phyloP scores from a whole-genome alignment of 2,797 vertebrate species.

The Bradypodion pumilum region DNA sequence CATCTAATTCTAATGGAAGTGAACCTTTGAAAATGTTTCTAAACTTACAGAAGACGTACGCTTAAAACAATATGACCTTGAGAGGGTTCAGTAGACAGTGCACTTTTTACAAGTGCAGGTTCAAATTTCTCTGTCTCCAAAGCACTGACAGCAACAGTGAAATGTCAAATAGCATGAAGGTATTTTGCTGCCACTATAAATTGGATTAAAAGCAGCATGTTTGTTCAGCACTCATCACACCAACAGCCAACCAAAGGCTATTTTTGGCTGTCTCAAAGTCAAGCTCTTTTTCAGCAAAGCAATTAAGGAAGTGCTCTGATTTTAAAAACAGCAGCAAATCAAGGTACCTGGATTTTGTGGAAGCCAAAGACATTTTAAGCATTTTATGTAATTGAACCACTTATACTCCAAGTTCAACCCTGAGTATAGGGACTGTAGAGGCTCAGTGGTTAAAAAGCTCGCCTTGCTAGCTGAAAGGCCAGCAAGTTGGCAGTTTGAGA shows the following conservation, averaged over 20 bases:
- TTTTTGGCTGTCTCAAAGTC: slow-evolving; percentile 25
- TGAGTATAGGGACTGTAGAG: too few relatives aligned
- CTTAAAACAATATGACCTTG: neutral
- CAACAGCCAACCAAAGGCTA: neutral
- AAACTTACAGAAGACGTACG: slow-evolving; percentile 4
- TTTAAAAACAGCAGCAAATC: neutral
- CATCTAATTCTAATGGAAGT: neutral
- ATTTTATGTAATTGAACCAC: neutral
- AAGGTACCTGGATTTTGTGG: neutral
- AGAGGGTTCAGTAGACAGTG: neutral
- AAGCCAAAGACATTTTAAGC: neutral
- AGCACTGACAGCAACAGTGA: neutral
- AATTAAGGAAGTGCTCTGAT: slow-evolving; percentile 9
- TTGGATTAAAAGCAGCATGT: slow-evolving; percentile 13
- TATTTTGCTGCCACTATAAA: slow-evolving; percentile 22
- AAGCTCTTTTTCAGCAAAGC: slow-evolving; percentile 11
- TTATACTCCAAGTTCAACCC: neutral
- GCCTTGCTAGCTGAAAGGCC: too few relatives aligned
- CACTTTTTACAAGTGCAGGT: neutral
- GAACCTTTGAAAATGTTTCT: slow-evolving; percentile 11
- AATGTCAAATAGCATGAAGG: slow-evolving; percentile 14
- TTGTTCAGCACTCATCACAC: slow-evolving; percentile 10
- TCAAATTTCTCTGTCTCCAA: neutral
- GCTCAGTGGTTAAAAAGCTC: too few relatives aligned
- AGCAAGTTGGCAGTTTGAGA: too few relatives aligned